A percentile compares a stretch with the other conserved stretches of the same genome.
Evolutionary conservation across 1,140 invertebrate genomes (phyloP).

Genomic region (Ladona fulva): DNA sequence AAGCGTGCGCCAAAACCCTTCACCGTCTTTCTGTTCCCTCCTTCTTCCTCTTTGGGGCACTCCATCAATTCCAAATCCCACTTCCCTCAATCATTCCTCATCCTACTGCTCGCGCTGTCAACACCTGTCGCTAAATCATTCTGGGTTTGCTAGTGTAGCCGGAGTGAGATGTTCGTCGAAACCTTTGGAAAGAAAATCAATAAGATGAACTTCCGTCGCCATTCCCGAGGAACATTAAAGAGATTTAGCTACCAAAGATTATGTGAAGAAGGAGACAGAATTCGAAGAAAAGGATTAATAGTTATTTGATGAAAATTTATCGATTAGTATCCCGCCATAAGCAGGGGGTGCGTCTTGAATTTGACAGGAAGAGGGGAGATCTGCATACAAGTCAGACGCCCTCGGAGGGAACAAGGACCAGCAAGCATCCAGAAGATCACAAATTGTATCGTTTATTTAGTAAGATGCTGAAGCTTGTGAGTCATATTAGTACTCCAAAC

Average conservation of each 20-base stretch:
- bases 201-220: constrained; percentile 6
- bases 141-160: background rate
- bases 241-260: background rate
- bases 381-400: no score
- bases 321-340: no score
- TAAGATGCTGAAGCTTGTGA: no score
- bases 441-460: no score
- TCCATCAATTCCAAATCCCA: constrained; percentile 4
- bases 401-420: no score
- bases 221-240: background rate
- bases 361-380: no score
- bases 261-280: background rate
- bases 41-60: background rate
- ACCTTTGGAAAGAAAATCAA: constrained; percentile 7
- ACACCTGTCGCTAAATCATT: constrained; percentile 9
- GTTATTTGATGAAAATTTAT: background rate
- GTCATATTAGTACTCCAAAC: no score
- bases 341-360: no score
- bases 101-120: constrained; percentile 1
- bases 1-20: no score
- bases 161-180: background rate
- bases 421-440: no score
- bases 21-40: background rate
- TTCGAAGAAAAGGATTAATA: background rate
- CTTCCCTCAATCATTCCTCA: background rate